These are phyloP conservation scores for Parapristionchus giblindavisi DNA, from an alignment of 2,888 invertebrate species.

Conservation along the genomic window DNA sequence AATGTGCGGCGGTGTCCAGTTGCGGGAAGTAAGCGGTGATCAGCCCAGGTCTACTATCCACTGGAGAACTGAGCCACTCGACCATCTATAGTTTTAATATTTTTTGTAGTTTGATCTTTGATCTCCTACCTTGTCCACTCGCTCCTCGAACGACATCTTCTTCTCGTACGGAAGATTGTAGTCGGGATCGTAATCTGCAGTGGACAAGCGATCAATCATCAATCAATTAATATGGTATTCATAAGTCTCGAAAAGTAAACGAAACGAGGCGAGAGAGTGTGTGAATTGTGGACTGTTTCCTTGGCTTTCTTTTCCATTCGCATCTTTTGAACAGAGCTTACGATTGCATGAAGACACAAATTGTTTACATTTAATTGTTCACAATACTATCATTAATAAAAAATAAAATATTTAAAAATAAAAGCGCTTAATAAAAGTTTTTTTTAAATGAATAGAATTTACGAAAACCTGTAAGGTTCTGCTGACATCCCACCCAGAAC, in stretches of 20 bases:
- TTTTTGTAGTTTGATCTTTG: background rate
- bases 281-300: too few species aligned
- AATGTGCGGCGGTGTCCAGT: slow-evolving; percentile 63
- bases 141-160: slow-evolving; percentile 52
- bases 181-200: slow-evolving; percentile 56
- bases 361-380: too few species aligned
- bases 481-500: slow-evolving; percentile 63
- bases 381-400: background rate
- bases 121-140: slow-evolving; percentile 54
- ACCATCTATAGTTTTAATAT: slow-evolving; percentile 40
- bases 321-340: too few species aligned
- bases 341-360: too few species aligned
- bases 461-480: slow-evolving; percentile 51
- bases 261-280: too few species aligned
- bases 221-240: too few species aligned
- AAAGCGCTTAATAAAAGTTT: too few species aligned
- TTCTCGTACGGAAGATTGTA: slow-evolving; percentile 56
- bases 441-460: too few species aligned
- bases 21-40: slow-evolving; percentile 66
- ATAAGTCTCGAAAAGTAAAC: too few species aligned
- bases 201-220: too few species aligned
- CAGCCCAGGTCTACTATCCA: slow-evolving; percentile 53
- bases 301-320: too few species aligned
- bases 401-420: background rate
- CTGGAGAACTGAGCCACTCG: slow-evolving; percentile 54